Conservation (phyloP, 1,140 invertebrate species). For the Riptortus pedestris region DNA sequence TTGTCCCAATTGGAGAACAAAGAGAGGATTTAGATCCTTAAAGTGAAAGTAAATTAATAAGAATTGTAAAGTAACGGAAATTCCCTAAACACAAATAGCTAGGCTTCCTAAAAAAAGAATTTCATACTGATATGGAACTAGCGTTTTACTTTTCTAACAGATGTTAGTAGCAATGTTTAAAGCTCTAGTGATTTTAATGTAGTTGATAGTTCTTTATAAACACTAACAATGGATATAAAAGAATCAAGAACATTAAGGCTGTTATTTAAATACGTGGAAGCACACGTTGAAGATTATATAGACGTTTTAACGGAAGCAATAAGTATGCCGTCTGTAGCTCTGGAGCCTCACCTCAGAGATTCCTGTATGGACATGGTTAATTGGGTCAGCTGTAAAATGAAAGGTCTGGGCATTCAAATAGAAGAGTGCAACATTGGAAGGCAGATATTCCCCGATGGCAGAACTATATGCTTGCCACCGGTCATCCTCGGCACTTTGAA, state of each 20-base stretch:
- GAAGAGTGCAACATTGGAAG: conserved; percentile 72
- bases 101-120: no score
- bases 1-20: no score
- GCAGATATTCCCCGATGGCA: conserved; percentile 63
- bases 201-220: no score
- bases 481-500: conserved; percentile 78
- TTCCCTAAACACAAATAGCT: no score
- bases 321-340: conserved; percentile 88
- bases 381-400: conserved; percentile 63
- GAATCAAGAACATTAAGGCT: neutral
- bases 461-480: conserved; percentile 68
- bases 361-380: conserved; percentile 69
- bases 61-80: no score
- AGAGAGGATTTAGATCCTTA: no score
- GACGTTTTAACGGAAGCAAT: conserved; percentile 73
- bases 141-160: no score
- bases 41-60: no score
- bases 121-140: no score
- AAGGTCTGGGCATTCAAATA: conserved; percentile 60
- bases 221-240: neutral
- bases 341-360: conserved; percentile 64
- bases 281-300: conserved; percentile 67
- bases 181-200: no score
- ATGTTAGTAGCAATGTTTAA: no score
- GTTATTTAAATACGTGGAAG: conserved; percentile 51